Conservation (phyloP, 2,888 invertebrate genomes). For the Patella ulyssiponensis region DNA sequence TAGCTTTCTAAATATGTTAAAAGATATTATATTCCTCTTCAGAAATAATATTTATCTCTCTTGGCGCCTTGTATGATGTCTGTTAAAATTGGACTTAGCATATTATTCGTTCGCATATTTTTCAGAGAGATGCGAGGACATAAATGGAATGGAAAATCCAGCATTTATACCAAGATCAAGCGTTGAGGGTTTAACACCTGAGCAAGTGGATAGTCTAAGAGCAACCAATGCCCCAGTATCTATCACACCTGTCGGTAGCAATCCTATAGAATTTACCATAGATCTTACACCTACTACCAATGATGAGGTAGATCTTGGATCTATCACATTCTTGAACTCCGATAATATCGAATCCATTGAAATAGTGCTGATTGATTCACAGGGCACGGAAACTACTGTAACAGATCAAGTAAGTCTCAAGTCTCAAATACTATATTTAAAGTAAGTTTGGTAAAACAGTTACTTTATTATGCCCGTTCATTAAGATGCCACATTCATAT, state of each 20-base stretch:
- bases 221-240: background rate
- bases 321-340: background rate
- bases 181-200: background rate
- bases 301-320: background rate
- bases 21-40: too few relatives aligned
- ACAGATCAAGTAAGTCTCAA: background rate
- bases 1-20: too few relatives aligned
- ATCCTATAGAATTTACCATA: background rate
- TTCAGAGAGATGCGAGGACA: background rate
- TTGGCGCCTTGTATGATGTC: too few relatives aligned
- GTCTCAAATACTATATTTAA: too few relatives aligned
- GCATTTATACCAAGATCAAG: slow-evolving; percentile 1
- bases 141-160: background rate
- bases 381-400: background rate
- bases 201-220: background rate
- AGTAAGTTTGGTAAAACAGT: too few relatives aligned
- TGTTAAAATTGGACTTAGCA: too few relatives aligned
- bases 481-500: too few relatives aligned
- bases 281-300: background rate
- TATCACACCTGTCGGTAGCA: background rate
- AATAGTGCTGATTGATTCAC: background rate
- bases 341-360: background rate
- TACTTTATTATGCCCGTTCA: too few relatives aligned
- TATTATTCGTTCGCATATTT: background rate
- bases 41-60: too few relatives aligned